Base-by-base conservation (phyloP, 2,888 invertebrate species). In the Laothoe populi region DNA sequence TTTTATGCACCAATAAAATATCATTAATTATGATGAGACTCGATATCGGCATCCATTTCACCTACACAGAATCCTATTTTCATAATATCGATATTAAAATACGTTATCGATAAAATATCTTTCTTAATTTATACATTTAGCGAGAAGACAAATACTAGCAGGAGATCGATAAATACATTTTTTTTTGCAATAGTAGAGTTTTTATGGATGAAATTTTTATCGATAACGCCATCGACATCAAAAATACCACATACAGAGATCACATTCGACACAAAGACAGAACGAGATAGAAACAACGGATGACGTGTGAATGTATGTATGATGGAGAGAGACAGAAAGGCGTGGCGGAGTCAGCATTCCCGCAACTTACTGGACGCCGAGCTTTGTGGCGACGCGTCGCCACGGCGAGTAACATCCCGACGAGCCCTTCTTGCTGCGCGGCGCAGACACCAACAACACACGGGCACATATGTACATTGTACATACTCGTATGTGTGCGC, bases 351-450 rank as follows among this genome's bases (percentile, higher is more conserved):
- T 73, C 77, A 77, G 72, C 84, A 83, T 85, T 84, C 85, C 81
- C 80, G 81, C 77, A 67, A 97, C 97, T 97, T 97, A 97, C 97
- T 97, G 97, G 94, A 98, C 97, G 95, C 97, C 97, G 88, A 97
- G 96, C 94, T 97, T 97, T 93, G 96, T 97, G 91, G 97, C 97
- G 92, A 97, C 97, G 93, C 97, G 96, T 86, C 97, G 96, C 97
- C 97, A 98, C 94, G 97, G 97, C 88, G 96, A 96, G 95, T 96
- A 96, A 95, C 96, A 96, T 88, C 95, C 94, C 82, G 94, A 90
- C 84, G 94, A 87, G 93, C 70, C 71, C 76, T 94, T 95, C 94
- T 94, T 95, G 95, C 94, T 95, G 94, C 77, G 77, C 74, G 70
- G 81, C 77, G 82, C 82, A 78, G 74, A 77, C 76, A 79, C 75